Base-by-base conservation (phyloP, 2,888 invertebrate species). In the Agrotis exclamationis region DNA sequence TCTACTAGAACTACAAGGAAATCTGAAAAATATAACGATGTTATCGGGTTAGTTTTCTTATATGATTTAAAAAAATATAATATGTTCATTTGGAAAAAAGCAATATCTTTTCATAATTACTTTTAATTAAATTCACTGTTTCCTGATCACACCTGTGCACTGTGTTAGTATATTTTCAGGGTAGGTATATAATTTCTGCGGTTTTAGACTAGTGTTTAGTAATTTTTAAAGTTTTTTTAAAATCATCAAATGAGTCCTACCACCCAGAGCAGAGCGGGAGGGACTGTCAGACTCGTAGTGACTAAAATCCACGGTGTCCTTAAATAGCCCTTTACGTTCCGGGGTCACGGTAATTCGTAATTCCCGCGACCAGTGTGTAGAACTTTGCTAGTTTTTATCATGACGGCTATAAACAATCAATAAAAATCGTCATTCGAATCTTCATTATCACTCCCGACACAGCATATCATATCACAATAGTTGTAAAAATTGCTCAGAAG, bases 401-500 rank as follows among this genome's bases (percentile, higher is more conserved):
- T n/a, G 28, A 18, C 4, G 18, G 20, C 13, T 16, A 63, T 16
- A 13, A 67, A n/a, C n/a, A n/a, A n/a, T n/a, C n/a, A n/a, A n/a
- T n/a, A n/a, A n/a, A n/a, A n/a, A n/a, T n/a, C n/a, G n/a, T n/a
- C n/a, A n/a, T n/a, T n/a, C n/a, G n/a, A n/a, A n/a, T n/a, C n/a
- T n/a, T n/a, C n/a, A n/a, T n/a, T n/a, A n/a, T n/a, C n/a, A n/a
- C n/a, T n/a, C n/a, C n/a, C n/a, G n/a, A n/a, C 13, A 50, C 44
- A 51, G 1, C 50, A 6, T 20, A 54, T 18, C 13, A 33, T n/a
- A n/a, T n/a, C n/a, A 24, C 9, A 57, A 20, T 5, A 57, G 24
- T 24, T 16, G 22, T 73, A 47, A 74, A 56, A 56, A 64, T 50
- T 13, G 16, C 64, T 74, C 54, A 50, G 13, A 63, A 48, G n/a